These are phyloP conservation scores for Micromesistius poutassou DNA, from an alignment of 2,797 vertebrate genomes.

Conservation along the genomic window DNA sequence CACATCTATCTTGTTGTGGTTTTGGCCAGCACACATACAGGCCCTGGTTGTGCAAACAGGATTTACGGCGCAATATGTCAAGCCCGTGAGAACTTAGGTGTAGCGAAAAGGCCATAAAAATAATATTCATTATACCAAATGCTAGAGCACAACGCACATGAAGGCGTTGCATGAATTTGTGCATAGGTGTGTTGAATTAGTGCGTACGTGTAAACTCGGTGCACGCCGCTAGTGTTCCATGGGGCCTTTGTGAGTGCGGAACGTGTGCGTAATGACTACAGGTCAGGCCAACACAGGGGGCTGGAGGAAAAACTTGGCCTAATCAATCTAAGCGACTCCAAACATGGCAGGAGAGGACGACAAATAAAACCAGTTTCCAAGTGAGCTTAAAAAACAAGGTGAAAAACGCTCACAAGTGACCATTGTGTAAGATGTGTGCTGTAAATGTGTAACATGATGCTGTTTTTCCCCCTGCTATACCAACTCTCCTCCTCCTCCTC, in stretches of 20 bases:
- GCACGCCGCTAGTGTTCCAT: neutral
- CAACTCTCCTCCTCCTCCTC: constrained; percentile 16
- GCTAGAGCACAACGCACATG: constrained; percentile 28
- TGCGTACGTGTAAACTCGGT: neutral
- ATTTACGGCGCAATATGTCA: constrained; percentile 53
- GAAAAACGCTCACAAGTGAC: constrained; percentile 14
- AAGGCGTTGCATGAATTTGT: neutral
- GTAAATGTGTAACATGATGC: constrained; percentile 59
- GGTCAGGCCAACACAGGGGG: neutral
- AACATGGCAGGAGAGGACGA: neutral
- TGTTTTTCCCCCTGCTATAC: constrained; percentile 35
- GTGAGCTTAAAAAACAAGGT: neutral
- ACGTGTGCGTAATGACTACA: neutral
- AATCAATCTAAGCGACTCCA: neutral
- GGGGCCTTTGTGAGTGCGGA: neutral
- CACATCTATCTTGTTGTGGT: constrained; percentile 28
- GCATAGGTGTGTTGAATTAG: neutral
- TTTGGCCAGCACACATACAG: constrained; percentile 19
- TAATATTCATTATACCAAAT: constrained; percentile 41
- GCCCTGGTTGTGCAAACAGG: constrained; percentile 36
- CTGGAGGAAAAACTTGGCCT: neutral
- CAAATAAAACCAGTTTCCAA: constrained; percentile 20
- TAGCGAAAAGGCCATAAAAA: constrained; percentile 41
- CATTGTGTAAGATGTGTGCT: constrained; percentile 46
- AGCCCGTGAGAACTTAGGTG: constrained; percentile 43